Base-by-base conservation (phyloP, 2,888 invertebrate species). In the Marronus borbonicus region DNA sequence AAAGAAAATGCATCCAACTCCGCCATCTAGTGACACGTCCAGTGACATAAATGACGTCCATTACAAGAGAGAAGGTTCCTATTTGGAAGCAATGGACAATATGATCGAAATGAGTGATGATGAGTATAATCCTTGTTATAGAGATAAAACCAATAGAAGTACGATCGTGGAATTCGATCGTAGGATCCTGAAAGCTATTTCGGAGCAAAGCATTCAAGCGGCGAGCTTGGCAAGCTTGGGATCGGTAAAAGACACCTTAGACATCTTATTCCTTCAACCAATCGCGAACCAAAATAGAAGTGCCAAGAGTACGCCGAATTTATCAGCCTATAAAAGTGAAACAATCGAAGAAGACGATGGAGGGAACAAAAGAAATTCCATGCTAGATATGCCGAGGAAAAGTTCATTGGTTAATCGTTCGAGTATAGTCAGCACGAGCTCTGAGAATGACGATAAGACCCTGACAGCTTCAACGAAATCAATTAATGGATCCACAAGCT, bases 281-380 rank as follows among this genome's bases (percentile, higher is more conserved):
- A 85, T 84, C 81, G 79, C 81, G 78, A 80, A 79, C 66, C 81
- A 81, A 3, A 84, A 80, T 58, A 79, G 83, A 60, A 84, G 81
- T 78, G 89, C 90, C 0, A 88, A 89, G 20, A 91, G 91, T 82
- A 94, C 94, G 5, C 94, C 94, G 0, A 93, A 94, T 85, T 86
- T 94, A 64, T 82, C 85, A 44, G 81, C 84, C 76, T 82, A 82
- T 24, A 80, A 83, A 60, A 81, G 82, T 39, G 83, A 82, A 60
- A 52, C 78, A 2, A 78, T 81, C 20, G 76, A 77, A 44, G 77
- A 84, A 4, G 81, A 79, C 0, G 78, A 76, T 31, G 62, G 68
- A 14, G 70, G 28, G 12, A 50, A 60, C n/a, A 78, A 76, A 44
- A 44, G 79, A 10, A 91, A 91, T 77, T 90, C 93, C 1, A 92